Evolutionary conservation across 2,888 invertebrate genomes (phyloP), one percentile per base, ranked within the genome.

Genomic region (Brachyopa scutellaris): DNA sequence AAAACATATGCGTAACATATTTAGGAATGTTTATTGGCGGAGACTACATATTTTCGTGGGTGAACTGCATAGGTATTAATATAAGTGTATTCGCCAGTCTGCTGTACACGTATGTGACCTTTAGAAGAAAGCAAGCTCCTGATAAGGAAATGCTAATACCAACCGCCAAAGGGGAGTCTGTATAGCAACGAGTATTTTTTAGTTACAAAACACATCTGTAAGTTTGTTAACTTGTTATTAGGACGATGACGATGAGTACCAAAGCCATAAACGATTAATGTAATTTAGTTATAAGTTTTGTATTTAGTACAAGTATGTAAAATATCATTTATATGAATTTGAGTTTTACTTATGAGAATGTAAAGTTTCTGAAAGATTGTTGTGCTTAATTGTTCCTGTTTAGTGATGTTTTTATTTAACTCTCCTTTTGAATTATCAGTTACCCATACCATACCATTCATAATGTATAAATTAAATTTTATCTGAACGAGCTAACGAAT

Each of bases 11-110:
- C 85, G 97, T 99, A 2, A 99, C 99, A 0, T 99, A 99, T 91
- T 92, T 98, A 84, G 99, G 99, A 23, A 99, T 99, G 99, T 94
- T 98, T 42, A 96, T 99, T 70, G 99, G 99, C 45, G 99, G 99
- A 9, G 99, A 99, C 90, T 99, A 99, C 91, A 94, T 98, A 78
- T 99, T 98, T 90, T 95, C 96, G 1, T 95, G 95, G 94, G 92
- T 96, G 31, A 99, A 99, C 90, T 99, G 99, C 91, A 92, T 97
- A 79, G 99, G 99, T 13, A 93, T 99, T 64, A 99, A 99, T 91
- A 95, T 99, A 57, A 98, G 98, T 92, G 96, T 97, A 1, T 87
- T 95, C 53, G 97, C 96, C 33, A 97, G 97, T 91, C 91, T 97
- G 53, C 91, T 96, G 51, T 97, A 97, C 87, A 96, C 97, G 0